Evolutionary conservation across 2,797 vertebrate genomes (phyloP).

Genomic region (Pseudochromis fuscus): DNA sequence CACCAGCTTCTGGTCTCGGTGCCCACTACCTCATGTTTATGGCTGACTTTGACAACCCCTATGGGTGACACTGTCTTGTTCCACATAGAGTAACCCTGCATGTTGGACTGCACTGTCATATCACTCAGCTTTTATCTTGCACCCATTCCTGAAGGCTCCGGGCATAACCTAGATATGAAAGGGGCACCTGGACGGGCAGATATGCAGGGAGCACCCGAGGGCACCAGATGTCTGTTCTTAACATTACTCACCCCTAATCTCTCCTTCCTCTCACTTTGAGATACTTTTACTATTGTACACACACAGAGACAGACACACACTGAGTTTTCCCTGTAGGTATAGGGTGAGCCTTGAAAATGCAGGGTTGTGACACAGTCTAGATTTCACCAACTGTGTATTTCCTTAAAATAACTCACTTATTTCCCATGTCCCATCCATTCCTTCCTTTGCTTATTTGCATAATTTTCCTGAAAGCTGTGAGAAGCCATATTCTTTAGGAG

Average conservation of each 20-base stretch:
- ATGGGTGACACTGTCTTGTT: constrained; percentile 44
- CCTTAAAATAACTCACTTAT: constrained; percentile 31
- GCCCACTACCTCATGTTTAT: constrained; percentile 53
- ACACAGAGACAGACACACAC: constrained; percentile 6
- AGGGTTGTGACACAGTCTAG: constrained; percentile 46
- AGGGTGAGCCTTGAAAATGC: constrained; percentile 42
- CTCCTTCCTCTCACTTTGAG: constrained; percentile 48
- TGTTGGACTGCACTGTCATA: constrained; percentile 37
- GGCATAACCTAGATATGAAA: constrained; percentile 63
- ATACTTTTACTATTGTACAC: constrained; percentile 11
- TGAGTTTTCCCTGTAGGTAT: constrained; percentile 20
- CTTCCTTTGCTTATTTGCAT: background rate
- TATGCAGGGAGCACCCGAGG: constrained; percentile 54
- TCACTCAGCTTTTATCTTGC: constrained; percentile 51
- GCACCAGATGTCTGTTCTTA: constrained; percentile 54
- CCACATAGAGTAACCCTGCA: constrained; percentile 22
- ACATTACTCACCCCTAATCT: constrained; percentile 58
- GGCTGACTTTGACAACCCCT: constrained; percentile 36
- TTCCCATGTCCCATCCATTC: background rate
- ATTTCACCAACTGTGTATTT: constrained; percentile 34
- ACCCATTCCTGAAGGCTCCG: constrained; percentile 25
- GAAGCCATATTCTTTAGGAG: constrained; percentile 9
- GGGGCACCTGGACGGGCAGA: constrained; percentile 33
- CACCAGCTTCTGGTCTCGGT: constrained; percentile 4
- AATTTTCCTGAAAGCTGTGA: constrained; percentile 28